These are phyloP conservation scores for Nyctibius grandis DNA, from an alignment of 2,797 vertebrate genomes.

Conservation along the genomic window DNA sequence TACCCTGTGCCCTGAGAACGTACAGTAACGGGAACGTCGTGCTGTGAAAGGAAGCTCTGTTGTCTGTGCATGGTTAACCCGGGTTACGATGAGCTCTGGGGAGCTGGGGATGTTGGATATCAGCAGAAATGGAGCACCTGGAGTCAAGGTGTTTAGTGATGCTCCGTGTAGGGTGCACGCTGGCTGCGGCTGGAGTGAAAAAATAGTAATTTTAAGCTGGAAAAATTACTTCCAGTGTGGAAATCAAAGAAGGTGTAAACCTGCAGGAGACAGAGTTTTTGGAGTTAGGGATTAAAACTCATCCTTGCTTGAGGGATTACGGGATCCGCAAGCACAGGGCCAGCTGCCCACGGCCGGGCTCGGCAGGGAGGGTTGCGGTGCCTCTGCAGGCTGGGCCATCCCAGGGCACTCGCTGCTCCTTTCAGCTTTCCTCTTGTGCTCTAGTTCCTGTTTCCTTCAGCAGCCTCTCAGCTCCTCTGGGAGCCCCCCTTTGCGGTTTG, in stretches of 20 bases:
- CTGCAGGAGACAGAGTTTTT: neutral
- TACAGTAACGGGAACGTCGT: neutral
- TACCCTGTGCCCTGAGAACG: neutral
- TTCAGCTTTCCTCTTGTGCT: neutral
- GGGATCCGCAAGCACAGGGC: neutral
- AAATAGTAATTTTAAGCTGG: neutral
- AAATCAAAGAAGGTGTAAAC: neutral
- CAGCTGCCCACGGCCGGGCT: neutral
- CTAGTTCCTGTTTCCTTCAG: neutral
- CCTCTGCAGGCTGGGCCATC: neutral
- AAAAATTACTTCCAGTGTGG: neutral
- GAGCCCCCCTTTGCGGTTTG: neutral
- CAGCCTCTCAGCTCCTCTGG: neutral
- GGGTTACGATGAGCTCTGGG: neutral
- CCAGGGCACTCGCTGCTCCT: neutral
- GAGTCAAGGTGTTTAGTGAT: neutral
- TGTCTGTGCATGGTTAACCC: neutral
- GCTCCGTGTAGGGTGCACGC: neutral
- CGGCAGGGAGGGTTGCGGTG: fast-evolving
- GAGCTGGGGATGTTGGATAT: neutral
- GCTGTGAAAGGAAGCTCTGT: neutral
- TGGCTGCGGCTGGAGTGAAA: neutral
- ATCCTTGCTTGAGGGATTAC: neutral
- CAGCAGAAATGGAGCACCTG: neutral
- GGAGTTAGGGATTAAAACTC: neutral